Evolutionary conservation across 2,113 vertebrate species (phyloP), one percentile per base, ranked within the genome.

Genomic region (Sialia sialis): DNA sequence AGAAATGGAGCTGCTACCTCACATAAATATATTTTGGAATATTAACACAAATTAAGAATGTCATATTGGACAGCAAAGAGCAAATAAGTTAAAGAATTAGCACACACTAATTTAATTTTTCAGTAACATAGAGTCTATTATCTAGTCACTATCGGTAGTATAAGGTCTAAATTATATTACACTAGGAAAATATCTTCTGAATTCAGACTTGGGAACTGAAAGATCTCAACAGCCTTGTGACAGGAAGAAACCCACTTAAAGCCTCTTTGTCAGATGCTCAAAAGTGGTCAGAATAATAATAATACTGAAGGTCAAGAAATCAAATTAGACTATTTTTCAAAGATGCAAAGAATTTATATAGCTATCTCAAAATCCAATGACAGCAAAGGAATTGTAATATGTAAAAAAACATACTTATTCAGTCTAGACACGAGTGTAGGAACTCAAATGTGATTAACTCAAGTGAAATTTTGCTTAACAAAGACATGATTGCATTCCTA

Each of bases 61-160:
- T 29, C 32, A 41, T 30, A 25, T 3, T 76, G 20, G 12, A 64
- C 20, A 69, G 36, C 20, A 87, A 81, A 51, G 13, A 17, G 17
- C 27, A 7, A 77, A 46, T 14, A 59, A 34, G 1, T 17, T 38
- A 7, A 84, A 90, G 21, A 66, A 55, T 51, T 73, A 68, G 11
- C 2, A 0, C 30, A 84, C 0, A 0, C 6, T 32, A 64, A 41
- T 89, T 91, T 55, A 63, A 41, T 67, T 68, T 74, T 83, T 7
- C 41, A 80, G 22, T 59, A 86, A 80, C 17, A 54, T 0, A 22
- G 13, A 73, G 15, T 13, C 18, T 16, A 34, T 70, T 62, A 54
- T 16, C 62, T 25, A 66, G 62, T 25, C 2, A 2, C 4, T 39
- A 55, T 54, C 52, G 70, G 5, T 30, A 7, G 4, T 30, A 12